Conservation (phyloP, 2,113 vertebrate species). For the Xenopus tropicalis region DNA sequence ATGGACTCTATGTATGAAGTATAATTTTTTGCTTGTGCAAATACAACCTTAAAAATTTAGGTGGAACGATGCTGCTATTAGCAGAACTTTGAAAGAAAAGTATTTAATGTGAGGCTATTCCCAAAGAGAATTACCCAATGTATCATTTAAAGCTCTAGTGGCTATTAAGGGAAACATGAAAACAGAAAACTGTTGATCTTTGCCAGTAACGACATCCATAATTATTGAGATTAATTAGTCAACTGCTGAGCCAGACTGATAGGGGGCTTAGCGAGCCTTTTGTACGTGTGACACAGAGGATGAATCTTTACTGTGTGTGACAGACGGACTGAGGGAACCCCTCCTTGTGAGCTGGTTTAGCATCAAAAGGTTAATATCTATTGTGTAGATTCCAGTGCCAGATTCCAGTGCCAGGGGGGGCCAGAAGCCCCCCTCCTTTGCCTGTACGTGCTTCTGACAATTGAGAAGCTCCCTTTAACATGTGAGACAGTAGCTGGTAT, state of each 20-base stretch:
- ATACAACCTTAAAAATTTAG: no score
- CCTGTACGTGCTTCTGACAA: background rate
- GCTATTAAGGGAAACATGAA: slow-evolving; percentile 10
- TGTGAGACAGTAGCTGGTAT: no score
- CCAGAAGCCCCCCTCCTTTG: background rate
- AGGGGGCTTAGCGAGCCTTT: background rate
- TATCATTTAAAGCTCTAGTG: slow-evolving; percentile 16
- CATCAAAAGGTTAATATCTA: no score
- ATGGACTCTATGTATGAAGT: no score
- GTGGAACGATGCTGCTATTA: no score
- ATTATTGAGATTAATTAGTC: slow-evolving; percentile 33
- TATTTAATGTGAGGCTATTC: background rate
- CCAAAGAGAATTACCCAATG: background rate
- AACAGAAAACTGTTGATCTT: slow-evolving; percentile 24
- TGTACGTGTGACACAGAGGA: background rate
- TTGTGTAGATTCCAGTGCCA: no score
- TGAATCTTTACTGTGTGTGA: background rate
- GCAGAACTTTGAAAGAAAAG: background rate
- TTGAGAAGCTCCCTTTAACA: no score
- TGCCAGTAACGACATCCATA: slow-evolving; percentile 19
- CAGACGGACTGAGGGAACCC: background rate
- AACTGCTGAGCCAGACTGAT: slow-evolving; percentile 3
- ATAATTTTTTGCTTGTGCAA: no score
- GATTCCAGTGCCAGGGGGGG: background rate
- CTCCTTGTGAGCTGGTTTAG: no score